Evolutionary conservation across 2,797 vertebrate species (phyloP).

Genomic region (Paratrypauchen microcephalus): DNA sequence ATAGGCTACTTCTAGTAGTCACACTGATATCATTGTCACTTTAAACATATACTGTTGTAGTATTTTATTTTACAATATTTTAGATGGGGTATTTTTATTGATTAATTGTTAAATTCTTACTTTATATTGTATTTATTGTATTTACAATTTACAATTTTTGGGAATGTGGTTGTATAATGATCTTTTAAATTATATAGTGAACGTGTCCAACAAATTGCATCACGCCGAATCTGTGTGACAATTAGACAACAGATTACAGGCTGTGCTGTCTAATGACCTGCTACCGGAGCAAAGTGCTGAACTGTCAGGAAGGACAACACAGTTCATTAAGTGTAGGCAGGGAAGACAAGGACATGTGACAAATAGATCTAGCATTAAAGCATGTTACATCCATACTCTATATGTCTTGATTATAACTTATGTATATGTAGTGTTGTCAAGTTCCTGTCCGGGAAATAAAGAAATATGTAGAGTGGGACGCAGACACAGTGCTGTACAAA

Average conservation of each 20-base stretch:
- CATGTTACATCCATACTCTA: background rate
- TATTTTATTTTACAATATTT: background rate
- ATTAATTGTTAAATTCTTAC: background rate
- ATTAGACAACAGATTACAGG: slow-evolving; percentile 54
- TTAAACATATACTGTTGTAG: background rate
- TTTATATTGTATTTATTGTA: background rate
- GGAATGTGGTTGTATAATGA: background rate
- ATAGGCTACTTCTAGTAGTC: too few relatives aligned
- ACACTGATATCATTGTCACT: too few relatives aligned
- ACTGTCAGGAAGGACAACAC: slow-evolving; percentile 11
- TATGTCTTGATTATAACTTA: background rate
- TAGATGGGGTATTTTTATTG: too few relatives aligned
- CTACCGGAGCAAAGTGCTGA: slow-evolving; percentile 27
- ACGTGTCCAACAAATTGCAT: slow-evolving; percentile 27
- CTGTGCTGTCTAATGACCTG: slow-evolving; percentile 41
- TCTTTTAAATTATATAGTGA: slow-evolving; percentile 2
- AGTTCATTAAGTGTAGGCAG: background rate
- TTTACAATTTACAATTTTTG: background rate
- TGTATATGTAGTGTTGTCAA: background rate
- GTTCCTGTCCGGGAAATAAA: background rate
- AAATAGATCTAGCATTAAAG: background rate
- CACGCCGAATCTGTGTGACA: slow-evolving; percentile 27
- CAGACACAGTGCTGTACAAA: background rate
- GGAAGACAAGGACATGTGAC: background rate
- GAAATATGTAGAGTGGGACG: background rate